Evolutionary conservation across 2,888 invertebrate species (phyloP).

Genomic region (Plebejus argus): DNA sequence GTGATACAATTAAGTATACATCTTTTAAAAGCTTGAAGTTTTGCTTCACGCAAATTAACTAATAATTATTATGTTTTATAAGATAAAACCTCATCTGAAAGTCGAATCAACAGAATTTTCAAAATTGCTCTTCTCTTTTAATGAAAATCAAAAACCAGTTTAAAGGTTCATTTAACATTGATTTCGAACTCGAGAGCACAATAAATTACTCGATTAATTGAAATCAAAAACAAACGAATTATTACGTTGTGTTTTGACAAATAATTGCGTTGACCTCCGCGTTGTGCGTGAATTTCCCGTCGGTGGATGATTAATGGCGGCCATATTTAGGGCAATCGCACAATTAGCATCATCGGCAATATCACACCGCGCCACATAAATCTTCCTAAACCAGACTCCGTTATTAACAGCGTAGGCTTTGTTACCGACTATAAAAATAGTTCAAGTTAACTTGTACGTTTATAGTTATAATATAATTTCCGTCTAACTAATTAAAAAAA

Average conservation of each 20-base stretch:
- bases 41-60: background rate
- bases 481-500: too few species aligned
- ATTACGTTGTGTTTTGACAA: slow-evolving; percentile 1
- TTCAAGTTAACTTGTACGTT: too few species aligned
- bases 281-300: background rate
- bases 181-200: background rate
- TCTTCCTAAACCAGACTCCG: slow-evolving; percentile 1
- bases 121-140: too few species aligned
- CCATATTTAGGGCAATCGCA: slow-evolving; percentile 26
- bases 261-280: slow-evolving; percentile 8
- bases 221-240: slow-evolving; percentile 16
- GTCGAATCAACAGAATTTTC: background rate
- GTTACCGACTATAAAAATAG: too few species aligned
- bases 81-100: background rate
- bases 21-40: background rate
- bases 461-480: too few species aligned
- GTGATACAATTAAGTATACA: too few species aligned
- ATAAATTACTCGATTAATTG: background rate
- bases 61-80: too few species aligned
- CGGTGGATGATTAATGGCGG: slow-evolving; percentile 18
- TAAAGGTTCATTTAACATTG: background rate
- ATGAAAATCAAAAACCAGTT: background rate
- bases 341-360: slow-evolving; percentile 25
- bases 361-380: slow-evolving; percentile 12
- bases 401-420: background rate